Evolutionary conservation across 1,140 invertebrate species (phyloP).

Genomic region (Heliconius hermathena): DNA sequence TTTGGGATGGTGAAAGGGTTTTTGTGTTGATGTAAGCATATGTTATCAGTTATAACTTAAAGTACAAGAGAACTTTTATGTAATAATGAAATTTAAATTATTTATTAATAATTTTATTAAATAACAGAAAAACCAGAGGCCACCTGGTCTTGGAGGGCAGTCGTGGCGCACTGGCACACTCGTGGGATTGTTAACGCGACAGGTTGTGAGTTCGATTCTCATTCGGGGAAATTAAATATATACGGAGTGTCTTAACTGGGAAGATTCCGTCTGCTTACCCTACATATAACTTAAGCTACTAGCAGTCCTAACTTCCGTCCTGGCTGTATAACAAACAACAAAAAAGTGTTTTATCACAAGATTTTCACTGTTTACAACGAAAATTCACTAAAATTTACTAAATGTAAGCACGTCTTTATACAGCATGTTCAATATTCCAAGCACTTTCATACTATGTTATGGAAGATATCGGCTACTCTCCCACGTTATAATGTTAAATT

Average conservation of each 20-base stretch:
- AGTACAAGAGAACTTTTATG: too few species aligned
- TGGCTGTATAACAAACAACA: too few species aligned
- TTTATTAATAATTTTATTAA: too few species aligned
- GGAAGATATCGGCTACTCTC: not conserved
- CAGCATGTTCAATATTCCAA: not conserved
- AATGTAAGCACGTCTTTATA: too few species aligned
- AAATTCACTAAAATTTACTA: too few species aligned
- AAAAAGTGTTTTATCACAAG: too few species aligned
- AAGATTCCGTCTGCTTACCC: not conserved
- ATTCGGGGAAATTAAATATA: not conserved
- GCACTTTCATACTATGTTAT: not conserved
- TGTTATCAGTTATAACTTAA: not conserved
- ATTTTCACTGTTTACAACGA: too few species aligned
- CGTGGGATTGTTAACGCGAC: not conserved
- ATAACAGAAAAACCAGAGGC: too few species aligned
- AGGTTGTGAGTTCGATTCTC: not conserved
- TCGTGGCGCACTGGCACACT: too few species aligned
- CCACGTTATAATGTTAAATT: not conserved
- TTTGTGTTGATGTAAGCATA: not conserved
- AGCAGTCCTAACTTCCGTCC: too few species aligned
- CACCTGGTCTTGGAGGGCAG: not conserved
- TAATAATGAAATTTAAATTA: too few species aligned
- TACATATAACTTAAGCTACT: not conserved
- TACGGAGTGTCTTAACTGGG: too few species aligned
- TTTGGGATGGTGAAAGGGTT: not conserved